These are phyloP conservation scores for Ennomos erosarius DNA, from an alignment of 2,888 invertebrate genomes.

Conservation along the genomic window DNA sequence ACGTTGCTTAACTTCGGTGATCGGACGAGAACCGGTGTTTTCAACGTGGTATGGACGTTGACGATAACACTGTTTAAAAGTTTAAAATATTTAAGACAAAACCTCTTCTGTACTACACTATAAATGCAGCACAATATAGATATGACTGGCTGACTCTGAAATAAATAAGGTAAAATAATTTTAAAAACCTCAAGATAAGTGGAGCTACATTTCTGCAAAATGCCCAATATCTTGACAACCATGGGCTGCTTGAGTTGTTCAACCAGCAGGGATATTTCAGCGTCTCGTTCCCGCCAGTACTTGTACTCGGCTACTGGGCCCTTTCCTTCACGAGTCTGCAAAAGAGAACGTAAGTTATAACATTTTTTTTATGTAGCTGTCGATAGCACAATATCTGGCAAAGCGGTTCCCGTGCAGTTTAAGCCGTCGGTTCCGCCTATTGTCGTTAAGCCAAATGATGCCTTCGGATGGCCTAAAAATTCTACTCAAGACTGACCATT, in stretches of 20 bases:
- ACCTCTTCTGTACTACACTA: no score
- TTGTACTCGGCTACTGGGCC: constrained; percentile 94
- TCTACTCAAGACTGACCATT: no score
- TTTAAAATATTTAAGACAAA: no score
- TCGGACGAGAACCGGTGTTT: constrained; percentile 72
- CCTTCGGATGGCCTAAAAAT: no score
- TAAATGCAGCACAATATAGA: no score
- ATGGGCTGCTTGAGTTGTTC: constrained; percentile 92
- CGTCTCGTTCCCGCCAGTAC: constrained; percentile 93
- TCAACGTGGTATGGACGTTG: constrained; percentile 45
- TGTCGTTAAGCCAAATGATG: no score
- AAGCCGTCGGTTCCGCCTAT: no score
- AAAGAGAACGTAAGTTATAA: not conserved
- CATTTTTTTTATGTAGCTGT: no score
- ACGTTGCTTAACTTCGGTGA: constrained; percentile 79
- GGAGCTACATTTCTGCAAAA: constrained; percentile 84
- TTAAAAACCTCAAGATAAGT: constrained; percentile 74
- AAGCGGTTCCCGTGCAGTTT: no score
- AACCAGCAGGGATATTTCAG: constrained; percentile 90
- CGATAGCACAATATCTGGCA: no score
- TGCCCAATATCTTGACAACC: constrained; percentile 85
- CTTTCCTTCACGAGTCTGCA: constrained; percentile 86
- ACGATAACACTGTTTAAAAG: not conserved
- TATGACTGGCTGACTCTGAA: no score
- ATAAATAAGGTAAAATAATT: not conserved